These are phyloP conservation scores for Leistus spinibarbis DNA, from an alignment of 2,888 invertebrate genomes.

Conservation along the genomic window DNA sequence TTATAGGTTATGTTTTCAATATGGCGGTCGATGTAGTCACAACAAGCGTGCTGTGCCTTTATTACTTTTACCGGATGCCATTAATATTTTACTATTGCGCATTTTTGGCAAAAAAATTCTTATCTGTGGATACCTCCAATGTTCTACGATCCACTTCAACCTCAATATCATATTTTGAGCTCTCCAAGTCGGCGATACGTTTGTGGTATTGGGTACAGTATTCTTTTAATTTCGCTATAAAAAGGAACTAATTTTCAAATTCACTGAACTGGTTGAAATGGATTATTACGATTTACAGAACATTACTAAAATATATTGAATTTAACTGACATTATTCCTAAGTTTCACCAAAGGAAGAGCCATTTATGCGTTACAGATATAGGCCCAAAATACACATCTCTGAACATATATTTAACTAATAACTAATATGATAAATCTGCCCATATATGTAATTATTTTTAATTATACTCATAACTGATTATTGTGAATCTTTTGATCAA, in stretches of 20 bases:
- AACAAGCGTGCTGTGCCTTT: background rate
- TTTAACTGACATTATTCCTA: background rate
- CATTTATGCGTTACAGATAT: no score
- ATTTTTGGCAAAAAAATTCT: background rate
- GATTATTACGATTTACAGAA: background rate
- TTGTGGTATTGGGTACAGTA: constrained; percentile 73
- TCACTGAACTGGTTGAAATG: background rate
- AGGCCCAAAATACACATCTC: no score
- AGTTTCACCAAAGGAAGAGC: background rate
- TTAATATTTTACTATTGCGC: background rate
- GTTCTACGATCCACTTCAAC: constrained; percentile 94
- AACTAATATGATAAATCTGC: no score
- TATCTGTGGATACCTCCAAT: constrained; percentile 79
- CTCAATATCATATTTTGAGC: constrained; percentile 98
- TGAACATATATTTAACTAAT: no score
- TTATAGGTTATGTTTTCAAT: background rate
- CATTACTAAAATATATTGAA: background rate
- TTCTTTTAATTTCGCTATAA: constrained; percentile 54
- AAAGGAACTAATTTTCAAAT: background rate
- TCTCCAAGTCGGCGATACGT: constrained; percentile 82
- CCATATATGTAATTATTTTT: no score
- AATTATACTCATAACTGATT: no score
- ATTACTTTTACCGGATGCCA: background rate
- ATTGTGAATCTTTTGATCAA: no score
- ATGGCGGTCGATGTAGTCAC: background rate